phyloP scores from a whole-genome alignment of 2,888 invertebrate species.

The Odontomyia ornata region DNA sequence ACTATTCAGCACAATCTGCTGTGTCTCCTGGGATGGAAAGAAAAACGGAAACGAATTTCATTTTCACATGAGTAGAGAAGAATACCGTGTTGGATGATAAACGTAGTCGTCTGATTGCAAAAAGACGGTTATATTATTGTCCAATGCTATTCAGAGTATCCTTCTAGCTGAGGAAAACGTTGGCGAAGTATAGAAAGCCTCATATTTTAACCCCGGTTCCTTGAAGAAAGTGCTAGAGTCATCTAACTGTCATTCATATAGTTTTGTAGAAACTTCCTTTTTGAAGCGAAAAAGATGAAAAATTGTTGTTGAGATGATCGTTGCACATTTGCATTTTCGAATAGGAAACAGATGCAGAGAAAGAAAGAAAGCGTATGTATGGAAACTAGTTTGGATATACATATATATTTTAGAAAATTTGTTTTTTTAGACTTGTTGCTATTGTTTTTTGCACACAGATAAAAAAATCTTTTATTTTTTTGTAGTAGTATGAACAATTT shows the following conservation, averaged over 20 bases:
- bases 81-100: slow-evolving; percentile 39
- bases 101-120: slow-evolving; percentile 33
- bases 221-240: neutral
- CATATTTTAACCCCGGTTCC: neutral
- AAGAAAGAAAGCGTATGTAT: too few species aligned
- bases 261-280: neutral
- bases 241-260: neutral
- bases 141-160: neutral
- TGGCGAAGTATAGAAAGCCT: neutral
- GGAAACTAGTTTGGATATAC: too few species aligned
- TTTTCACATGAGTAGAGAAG: slow-evolving; percentile 30
- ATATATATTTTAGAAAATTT: too few species aligned
- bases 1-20: neutral
- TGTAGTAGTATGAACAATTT: too few species aligned
- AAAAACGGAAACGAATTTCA: slow-evolving; percentile 10
- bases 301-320: neutral
- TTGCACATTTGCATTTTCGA: neutral
- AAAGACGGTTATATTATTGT: slow-evolving; percentile 27
- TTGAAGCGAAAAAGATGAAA: neutral
- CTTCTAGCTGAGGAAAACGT: neutral
- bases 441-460: too few species aligned
- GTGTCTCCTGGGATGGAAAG: neutral
- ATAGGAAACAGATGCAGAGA: too few species aligned
- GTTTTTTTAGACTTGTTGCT: too few species aligned
- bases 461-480: too few species aligned